phyloP scores from a whole-genome alignment of 2,797 vertebrate species.

The Cryptoblepharus egeriae region DNA sequence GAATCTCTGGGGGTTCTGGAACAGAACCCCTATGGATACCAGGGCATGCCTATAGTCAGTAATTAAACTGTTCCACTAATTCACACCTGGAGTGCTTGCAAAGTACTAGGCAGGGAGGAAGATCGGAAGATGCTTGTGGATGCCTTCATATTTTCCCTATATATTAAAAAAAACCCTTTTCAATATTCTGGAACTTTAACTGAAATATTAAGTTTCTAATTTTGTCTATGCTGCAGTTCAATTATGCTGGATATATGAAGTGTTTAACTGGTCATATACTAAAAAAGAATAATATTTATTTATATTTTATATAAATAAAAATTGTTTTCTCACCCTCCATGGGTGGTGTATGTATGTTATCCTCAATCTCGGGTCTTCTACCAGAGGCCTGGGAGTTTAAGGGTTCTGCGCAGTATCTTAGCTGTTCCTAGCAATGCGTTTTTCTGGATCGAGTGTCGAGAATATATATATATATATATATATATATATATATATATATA shows the following conservation, averaged over 20 bases:
- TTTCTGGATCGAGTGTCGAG: too few relatives aligned
- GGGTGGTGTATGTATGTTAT: too few relatives aligned
- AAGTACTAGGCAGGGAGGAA: constrained; percentile 20
- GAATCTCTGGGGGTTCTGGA: background rate
- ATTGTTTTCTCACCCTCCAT: too few relatives aligned
- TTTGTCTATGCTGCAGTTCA: background rate
- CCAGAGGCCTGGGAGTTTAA: too few relatives aligned
- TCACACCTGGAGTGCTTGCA: constrained; percentile 61
- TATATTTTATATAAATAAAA: too few relatives aligned
- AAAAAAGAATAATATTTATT: background rate
- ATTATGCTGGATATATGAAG: background rate
- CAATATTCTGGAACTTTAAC: background rate
- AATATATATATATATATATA: too few relatives aligned
- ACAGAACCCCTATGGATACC: constrained; percentile 17
- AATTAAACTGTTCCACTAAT: constrained; percentile 78
- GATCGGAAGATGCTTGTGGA: background rate
- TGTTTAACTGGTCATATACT: background rate
- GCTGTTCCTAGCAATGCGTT: too few relatives aligned
- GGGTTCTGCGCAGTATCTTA: too few relatives aligned
- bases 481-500: too few relatives aligned
- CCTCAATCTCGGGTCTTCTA: too few relatives aligned
- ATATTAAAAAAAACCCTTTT: background rate
- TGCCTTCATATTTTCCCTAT: background rate
- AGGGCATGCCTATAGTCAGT: constrained; percentile 48
- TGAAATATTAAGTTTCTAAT: background rate